Base-by-base conservation (phyloP, 2,888 invertebrate genomes). In the Hedychridium roseum region DNA sequence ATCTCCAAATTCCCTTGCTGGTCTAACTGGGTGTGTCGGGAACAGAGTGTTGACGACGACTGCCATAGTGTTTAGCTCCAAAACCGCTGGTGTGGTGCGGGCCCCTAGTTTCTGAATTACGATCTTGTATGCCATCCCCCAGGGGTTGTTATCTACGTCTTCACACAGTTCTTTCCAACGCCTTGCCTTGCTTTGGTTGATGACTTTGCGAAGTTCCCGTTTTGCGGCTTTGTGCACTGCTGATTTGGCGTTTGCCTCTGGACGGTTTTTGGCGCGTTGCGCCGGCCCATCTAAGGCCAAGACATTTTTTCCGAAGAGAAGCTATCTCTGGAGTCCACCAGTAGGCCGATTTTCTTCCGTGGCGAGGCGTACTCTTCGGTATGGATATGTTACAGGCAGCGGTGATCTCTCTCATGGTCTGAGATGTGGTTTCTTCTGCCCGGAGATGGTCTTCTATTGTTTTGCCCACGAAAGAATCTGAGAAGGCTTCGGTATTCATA, bases 261-360 rank as follows among this genome's bases (percentile, higher is more conserved):
- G 12, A n/a, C 42, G 35, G 11, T 35, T 34, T 34, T 43, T 20
- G 3, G 35, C 45, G 16, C 55, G 36, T 18, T 54, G 46, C 0
- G 44, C 55, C 1, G n/a, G 18, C 20, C 39, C 58, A 36, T 37
- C 57, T 15, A 1, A 14, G 15, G 28, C 39, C 30, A 6, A 53
- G 39, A 9, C 57, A 61, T 5, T 2, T 26, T 31, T 28, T 51
- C 3, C 60, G 27, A 7, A 60, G 53, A 2, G 50, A 56, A 4
- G 56, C 54, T 15, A 62, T 64, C 15, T 62, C 56, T 5, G 39
- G 36, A 27, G 50, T 60, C 66, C 64, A 63, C 63, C 61, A 62
- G 43, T 61, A 57, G 2, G 48, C 57, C 16, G 55, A 45, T 14
- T 35, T 47, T 34, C 36, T 47, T 16, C 35, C n/a, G 3, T 12